phyloP scores from a whole-genome alignment of 2,888 invertebrate genomes.

The Nezara viridula region DNA sequence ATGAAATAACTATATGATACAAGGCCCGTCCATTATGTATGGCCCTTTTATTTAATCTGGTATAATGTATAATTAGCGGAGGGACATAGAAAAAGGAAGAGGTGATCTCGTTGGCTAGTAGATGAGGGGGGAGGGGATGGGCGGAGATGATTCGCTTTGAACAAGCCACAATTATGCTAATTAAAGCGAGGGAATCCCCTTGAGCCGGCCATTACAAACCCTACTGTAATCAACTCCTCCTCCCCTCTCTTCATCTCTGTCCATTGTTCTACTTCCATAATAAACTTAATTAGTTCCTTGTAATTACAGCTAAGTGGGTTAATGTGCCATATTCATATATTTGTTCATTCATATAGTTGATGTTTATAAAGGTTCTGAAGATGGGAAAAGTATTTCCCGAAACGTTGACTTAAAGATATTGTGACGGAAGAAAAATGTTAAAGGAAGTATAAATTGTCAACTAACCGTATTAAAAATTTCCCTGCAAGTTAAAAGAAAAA shows the following conservation, averaged over 20 bases:
- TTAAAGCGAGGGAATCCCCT: conserved; percentile 21
- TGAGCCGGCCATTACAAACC: conserved; percentile 9
- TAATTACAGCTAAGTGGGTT: not conserved
- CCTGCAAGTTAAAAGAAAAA: too few relatives aligned
- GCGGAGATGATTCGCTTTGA: conserved; percentile 46
- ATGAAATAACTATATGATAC: not conserved
- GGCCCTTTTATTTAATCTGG: not conserved
- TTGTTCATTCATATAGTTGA: too few relatives aligned
- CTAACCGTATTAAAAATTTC: too few relatives aligned
- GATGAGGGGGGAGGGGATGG: not conserved
- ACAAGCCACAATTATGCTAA: conserved; percentile 42
- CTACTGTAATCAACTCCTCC: conserved; percentile 1
- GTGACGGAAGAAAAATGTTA: too few relatives aligned
- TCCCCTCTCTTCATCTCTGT: not conserved
- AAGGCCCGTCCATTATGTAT: not conserved
- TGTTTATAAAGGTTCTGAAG: too few relatives aligned
- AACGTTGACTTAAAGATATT: too few relatives aligned
- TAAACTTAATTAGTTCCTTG: not conserved
- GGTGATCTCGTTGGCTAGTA: not conserved
- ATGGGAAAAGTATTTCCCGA: too few relatives aligned
- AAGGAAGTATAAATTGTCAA: too few relatives aligned
- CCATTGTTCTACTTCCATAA: not conserved
- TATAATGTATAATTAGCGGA: not conserved
- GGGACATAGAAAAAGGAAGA: not conserved
- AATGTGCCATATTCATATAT: not conserved